Percentiles rank a stretch among this genome's conserved stretches.
phyloP scores from a whole-genome alignment of 2,113 vertebrate genomes.

The Diglossa brunneiventris region DNA sequence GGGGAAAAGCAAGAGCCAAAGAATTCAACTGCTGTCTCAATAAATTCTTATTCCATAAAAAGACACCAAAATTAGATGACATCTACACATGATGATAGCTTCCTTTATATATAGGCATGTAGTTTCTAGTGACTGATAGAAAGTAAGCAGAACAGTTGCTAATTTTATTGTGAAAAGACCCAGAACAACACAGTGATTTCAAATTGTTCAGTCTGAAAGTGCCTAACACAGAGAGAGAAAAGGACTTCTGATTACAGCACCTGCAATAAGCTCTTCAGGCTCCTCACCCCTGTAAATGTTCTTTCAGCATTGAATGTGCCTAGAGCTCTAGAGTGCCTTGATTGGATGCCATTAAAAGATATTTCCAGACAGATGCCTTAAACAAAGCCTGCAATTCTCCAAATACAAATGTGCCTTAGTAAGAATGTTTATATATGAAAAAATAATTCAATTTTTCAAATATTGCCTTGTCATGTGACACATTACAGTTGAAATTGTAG shows the following conservation, averaged over 20 bases:
- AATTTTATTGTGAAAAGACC: background rate
- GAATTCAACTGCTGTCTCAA: background rate
- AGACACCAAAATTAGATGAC: background rate
- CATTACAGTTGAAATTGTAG: background rate
- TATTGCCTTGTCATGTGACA: background rate
- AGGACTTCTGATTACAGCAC: background rate
- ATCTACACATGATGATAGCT: background rate
- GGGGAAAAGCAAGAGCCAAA: background rate
- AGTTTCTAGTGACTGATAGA: background rate
- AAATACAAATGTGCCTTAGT: background rate
- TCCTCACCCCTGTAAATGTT: background rate
- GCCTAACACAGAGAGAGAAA: background rate
- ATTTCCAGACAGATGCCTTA: background rate
- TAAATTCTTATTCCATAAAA: slow-evolving; percentile 32
- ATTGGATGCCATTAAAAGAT: background rate
- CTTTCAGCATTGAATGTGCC: background rate
- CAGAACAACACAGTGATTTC: background rate
- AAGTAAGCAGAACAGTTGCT: background rate
- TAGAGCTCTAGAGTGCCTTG: background rate
- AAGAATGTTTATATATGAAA: background rate
- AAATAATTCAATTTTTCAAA: background rate
- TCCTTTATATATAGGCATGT: background rate
- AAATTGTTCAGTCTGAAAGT: background rate
- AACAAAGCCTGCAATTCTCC: background rate
- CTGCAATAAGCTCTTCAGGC: background rate